Evolutionary conservation across 37 sponge, comb jelly and placozoan species (phyloP).

Genomic region (Eunapius fragilis): DNA sequence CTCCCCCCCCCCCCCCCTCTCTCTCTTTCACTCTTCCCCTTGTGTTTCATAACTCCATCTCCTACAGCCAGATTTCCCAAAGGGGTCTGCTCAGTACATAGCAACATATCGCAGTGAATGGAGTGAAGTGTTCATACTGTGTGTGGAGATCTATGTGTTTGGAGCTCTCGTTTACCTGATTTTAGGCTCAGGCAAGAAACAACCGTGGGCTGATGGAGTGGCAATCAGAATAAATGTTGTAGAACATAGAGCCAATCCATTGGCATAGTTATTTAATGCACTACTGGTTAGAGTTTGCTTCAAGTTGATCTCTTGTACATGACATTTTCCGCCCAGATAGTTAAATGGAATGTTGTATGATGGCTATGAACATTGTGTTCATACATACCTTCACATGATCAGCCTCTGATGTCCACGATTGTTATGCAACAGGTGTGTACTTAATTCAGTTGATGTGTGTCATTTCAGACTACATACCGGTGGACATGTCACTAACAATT

Average conservation of each 20-base stretch:
- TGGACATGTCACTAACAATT: too few species aligned
- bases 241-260: not conserved
- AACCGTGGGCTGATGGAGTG: slow-evolving; percentile 71
- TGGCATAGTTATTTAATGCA: not conserved
- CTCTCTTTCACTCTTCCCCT: too few species aligned
- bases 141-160: slow-evolving; percentile 77
- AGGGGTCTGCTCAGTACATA: slow-evolving; percentile 12
- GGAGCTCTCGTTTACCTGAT: slow-evolving; percentile 68
- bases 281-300: not conserved
- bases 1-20: too few species aligned
- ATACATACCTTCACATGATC: not conserved
- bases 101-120: slow-evolving; percentile 59
- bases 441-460: not conserved
- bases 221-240: not conserved
- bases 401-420: not conserved
- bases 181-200: slow-evolving; percentile 67
- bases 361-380: not conserved
- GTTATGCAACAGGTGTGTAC: not conserved
- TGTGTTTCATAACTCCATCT: not conserved
- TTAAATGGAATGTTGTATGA: not conserved
- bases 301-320: not conserved
- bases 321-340: not conserved
- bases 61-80: slow-evolving; percentile 23
- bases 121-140: slow-evolving; percentile 80
- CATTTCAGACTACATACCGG: not conserved